Base-by-base conservation (phyloP, 2,888 invertebrate genomes). In the Mellilla xanthometata region DNA sequence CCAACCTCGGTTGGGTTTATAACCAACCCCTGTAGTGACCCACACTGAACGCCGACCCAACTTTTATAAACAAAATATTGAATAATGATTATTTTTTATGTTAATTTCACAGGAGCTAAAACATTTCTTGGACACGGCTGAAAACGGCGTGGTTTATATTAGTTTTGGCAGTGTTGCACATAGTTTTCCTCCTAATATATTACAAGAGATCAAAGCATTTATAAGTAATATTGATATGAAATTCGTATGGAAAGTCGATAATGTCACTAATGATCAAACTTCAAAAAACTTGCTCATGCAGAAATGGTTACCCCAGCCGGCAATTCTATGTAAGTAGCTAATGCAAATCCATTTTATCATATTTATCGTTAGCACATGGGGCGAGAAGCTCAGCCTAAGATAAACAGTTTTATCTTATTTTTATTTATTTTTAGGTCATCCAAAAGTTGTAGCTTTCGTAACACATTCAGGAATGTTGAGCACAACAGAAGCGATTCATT, bases 231-330 rank as follows among this genome's bases (percentile, higher is more conserved):
- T 91, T 11, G 77, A 76, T 39, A 92, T 93, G 61, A 90, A 89
- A 40, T 92, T 94, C 8, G 76, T 95, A 39, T 95, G 94, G 94
- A 95, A 94, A 79, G 93, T 92, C 90, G 94, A 94, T 65, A 91
- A 91, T 58, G 92, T 93, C 0, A 83, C 88, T 0, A 68, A 94
- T 65, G 82, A 89, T 0, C 85, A 84, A 33, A 82, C 92, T 58
- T 92, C 93, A 0, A 69, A 82, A 6, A 95, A 95, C 66, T 90
- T 95, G 30, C 86, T 92, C 68, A 72, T 92, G 7, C 86, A 85
- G 55, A 91, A 92, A 50, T 95, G 95, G 95, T 72, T 94, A 73
- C 94, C 95, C 0, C 95, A 95, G 62, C 91, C 91, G 42, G 94
- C 94, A 58, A 90, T 95, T 49, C 79, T 95, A 31, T 92, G 95